phyloP scores from a whole-genome alignment of 2,113 vertebrate genomes.

The Oryzias celebensis region DNA sequence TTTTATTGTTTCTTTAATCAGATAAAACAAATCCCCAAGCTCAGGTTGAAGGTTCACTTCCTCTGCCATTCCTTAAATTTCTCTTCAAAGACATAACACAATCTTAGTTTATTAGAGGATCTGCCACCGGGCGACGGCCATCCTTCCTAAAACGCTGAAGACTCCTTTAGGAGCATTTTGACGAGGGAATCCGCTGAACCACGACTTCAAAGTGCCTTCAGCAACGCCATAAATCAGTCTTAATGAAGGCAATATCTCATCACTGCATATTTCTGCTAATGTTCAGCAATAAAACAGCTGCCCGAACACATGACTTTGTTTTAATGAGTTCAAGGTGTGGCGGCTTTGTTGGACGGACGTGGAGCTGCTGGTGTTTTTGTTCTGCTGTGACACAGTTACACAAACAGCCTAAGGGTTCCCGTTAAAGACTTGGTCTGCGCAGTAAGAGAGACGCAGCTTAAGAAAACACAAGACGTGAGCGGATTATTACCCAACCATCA shows the following conservation, averaged over 20 bases:
- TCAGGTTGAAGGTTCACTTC: too few species aligned
- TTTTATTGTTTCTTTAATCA: too few species aligned
- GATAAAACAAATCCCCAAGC: too few species aligned
- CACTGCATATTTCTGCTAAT: constrained; percentile 27
- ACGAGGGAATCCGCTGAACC: background rate
- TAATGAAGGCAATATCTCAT: constrained; percentile 41
- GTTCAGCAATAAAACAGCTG: constrained; percentile 26
- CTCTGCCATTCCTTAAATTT: too few species aligned
- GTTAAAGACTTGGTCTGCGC: background rate
- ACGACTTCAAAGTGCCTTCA: constrained; percentile 33
- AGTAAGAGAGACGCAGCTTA: constrained; percentile 5
- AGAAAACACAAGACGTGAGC: constrained; percentile 7
- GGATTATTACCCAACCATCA: background rate
- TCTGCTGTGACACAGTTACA: constrained; percentile 28
- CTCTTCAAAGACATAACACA: too few species aligned
- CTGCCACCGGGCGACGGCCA: too few species aligned
- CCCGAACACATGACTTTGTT: constrained; percentile 37
- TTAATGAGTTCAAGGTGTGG: constrained; percentile 51
- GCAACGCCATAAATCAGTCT: constrained; percentile 29
- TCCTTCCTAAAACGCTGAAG: too few species aligned
- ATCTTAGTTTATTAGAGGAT: too few species aligned
- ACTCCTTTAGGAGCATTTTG: too few species aligned
- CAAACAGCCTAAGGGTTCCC: too few species aligned
- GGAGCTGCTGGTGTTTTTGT: constrained; percentile 6
- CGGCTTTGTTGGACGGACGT: constrained; percentile 22